These are phyloP conservation scores for Drosophila fulvimacula DNA, from an alignment of 2,888 invertebrate species.

Conservation along the genomic window DNA sequence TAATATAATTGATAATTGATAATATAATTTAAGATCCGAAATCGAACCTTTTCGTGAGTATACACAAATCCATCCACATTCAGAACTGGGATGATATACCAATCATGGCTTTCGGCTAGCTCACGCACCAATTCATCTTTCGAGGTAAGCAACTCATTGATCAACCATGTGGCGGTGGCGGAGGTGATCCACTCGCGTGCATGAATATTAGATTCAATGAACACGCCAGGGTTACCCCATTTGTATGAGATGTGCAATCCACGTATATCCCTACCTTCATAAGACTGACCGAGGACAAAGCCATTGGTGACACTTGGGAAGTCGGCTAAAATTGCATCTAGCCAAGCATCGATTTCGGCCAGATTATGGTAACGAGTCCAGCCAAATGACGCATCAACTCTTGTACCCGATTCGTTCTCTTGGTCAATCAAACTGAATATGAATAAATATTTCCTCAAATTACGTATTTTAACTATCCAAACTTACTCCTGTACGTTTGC, in stretches of 20 bases:
- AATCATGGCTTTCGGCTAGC: slow-evolving; percentile 88
- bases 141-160: slow-evolving; percentile 89
- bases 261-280: slow-evolving; percentile 86
- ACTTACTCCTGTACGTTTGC: slow-evolving; percentile 86
- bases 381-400: slow-evolving; percentile 79
- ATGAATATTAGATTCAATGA: slow-evolving; percentile 88
- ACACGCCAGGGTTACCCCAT: slow-evolving; percentile 85
- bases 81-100: slow-evolving; percentile 90
- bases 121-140: slow-evolving; percentile 86
- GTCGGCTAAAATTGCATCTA: slow-evolving; percentile 84
- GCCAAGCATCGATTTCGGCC: slow-evolving; percentile 87
- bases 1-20: background rate
- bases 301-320: slow-evolving; percentile 86
- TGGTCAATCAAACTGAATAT: slow-evolving; percentile 84
- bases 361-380: slow-evolving; percentile 87
- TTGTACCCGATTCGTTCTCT: slow-evolving; percentile 60
- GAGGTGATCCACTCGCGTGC: slow-evolving; percentile 90
- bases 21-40: accelerated
- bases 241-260: slow-evolving; percentile 85
- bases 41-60: slow-evolving; percentile 87
- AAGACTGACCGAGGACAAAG: slow-evolving; percentile 86
- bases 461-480: background rate
- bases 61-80: slow-evolving; percentile 91
- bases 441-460: background rate
- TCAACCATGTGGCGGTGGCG: slow-evolving; percentile 88